Base-by-base conservation (phyloP, 2,113 vertebrate species). In the Ailurus styani region DNA sequence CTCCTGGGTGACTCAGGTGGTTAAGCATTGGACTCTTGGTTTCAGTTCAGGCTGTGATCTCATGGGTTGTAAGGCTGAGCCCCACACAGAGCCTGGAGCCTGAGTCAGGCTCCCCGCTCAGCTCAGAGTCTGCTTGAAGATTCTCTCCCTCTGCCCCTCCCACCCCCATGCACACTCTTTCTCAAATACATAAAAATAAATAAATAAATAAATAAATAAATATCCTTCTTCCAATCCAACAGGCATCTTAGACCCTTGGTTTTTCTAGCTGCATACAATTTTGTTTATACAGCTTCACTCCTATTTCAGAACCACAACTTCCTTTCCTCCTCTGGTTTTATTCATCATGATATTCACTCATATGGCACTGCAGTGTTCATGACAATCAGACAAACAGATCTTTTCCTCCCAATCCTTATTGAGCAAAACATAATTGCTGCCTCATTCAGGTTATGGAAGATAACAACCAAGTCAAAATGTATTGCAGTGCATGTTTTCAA, bases 401-500 rank as follows among this genome's bases (percentile, higher is more conserved):
- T 86, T 77, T 75, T 55, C 47, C 73, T 91, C 64, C 29, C 8
- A 45, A 52, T 34, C 75, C 45, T 90, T 88, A 82, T 0, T 34
- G 92, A 93, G 52, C 57, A 88, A 85, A 85, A 42, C 54, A 54
- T 95, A 90, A 64, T 8, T 50, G 6, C 23, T 85, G 29, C 25
- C n/a, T 93, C 10, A 42, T 57, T 92, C 81, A 70, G 50, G 29
- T 52, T 54, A 31, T 18, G 27, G 82, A 87, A 57, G 55, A 92
- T 79, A 93, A 84, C 54, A 45, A 66, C 40, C 40, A 83, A 81
- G 83, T 37, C 52, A 81, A 88, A 94, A 95, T 79, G n/a, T 50
- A 93, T 78, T 82, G 15, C 23, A 81, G n/a, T 72, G 90, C 90
- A 94, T 86, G 50, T 73, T 66, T 93, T 83, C 95, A 97, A 11